Evolutionary conservation across 2,888 invertebrate genomes (phyloP).

Genomic region (Spodoptera exigua): DNA sequence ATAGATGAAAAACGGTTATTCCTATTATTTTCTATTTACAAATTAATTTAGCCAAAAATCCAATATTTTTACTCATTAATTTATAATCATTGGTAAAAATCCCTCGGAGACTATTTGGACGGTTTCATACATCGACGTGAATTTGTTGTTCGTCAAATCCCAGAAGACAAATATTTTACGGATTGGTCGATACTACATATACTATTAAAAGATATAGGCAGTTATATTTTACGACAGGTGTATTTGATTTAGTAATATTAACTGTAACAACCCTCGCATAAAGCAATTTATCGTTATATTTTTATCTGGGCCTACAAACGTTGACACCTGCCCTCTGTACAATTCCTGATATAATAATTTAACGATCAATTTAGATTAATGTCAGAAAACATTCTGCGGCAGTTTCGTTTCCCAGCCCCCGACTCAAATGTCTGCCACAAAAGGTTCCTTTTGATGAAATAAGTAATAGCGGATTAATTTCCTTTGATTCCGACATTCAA

Average conservation of each 20-base stretch:
- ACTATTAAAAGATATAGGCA: conserved; percentile 15
- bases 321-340: conserved; percentile 35
- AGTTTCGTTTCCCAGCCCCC: conserved; percentile 6
- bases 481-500: conserved; percentile 7
- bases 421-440: conserved; percentile 18
- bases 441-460: conserved; percentile 28
- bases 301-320: conserved; percentile 33
- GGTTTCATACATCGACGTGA: conserved; percentile 7
- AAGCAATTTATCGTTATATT: conserved; percentile 36
- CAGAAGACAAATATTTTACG: conserved; percentile 7
- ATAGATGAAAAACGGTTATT: too few species aligned
- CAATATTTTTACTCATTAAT: not conserved
- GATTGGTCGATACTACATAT: conserved; percentile 9
- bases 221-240: conserved; percentile 32
- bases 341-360: conserved; percentile 38
- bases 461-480: conserved; percentile 8
- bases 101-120: not conserved
- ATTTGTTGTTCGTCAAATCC: conserved; percentile 7
- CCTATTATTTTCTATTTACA: too few species aligned
- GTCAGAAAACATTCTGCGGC: conserved; percentile 32
- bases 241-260: conserved; percentile 37
- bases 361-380: conserved; percentile 51
- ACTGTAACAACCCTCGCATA: conserved; percentile 38
- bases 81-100: conserved; percentile 3
- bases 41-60: conserved; percentile 1